Evolutionary conservation across 2,888 invertebrate genomes (phyloP).

Genomic region (Acanthosepion esculentum): DNA sequence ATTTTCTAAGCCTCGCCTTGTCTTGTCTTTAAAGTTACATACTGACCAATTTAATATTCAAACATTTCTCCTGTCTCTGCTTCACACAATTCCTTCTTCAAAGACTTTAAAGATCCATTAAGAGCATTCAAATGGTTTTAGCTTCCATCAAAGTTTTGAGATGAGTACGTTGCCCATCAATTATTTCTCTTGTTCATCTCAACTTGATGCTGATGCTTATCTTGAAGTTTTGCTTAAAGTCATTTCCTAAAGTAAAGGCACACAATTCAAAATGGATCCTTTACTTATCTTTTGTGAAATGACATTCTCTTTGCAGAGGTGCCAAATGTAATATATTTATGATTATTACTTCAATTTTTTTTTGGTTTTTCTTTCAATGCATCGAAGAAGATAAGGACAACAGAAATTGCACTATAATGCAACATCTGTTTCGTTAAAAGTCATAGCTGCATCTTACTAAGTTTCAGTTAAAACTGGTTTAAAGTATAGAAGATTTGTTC

Average conservation of each 20-base stretch:
- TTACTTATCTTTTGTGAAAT: background rate
- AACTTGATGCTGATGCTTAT: background rate
- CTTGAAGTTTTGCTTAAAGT: background rate
- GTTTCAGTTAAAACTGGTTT: background rate
- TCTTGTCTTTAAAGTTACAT: background rate
- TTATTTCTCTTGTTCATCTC: background rate
- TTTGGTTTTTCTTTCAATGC: background rate
- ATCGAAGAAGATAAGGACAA: background rate
- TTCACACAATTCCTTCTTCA: background rate
- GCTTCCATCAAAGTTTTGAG: background rate
- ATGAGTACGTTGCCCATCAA: background rate
- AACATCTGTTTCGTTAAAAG: background rate
- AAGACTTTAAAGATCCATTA: slow-evolving; percentile 4
- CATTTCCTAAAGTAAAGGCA: background rate
- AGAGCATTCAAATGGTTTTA: background rate
- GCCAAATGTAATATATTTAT: background rate
- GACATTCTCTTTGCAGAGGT: background rate
- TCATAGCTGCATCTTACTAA: background rate
- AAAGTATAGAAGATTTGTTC: background rate
- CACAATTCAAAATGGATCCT: background rate
- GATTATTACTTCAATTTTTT: no score
- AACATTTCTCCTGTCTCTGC: background rate
- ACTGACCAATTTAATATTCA: background rate
- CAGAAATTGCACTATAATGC: background rate
- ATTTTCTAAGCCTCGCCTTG: background rate